Evolutionary conservation across 2,113 vertebrate genomes (phyloP), one percentile per base, ranked within the genome.

Genomic region (Piaya cayana): DNA sequence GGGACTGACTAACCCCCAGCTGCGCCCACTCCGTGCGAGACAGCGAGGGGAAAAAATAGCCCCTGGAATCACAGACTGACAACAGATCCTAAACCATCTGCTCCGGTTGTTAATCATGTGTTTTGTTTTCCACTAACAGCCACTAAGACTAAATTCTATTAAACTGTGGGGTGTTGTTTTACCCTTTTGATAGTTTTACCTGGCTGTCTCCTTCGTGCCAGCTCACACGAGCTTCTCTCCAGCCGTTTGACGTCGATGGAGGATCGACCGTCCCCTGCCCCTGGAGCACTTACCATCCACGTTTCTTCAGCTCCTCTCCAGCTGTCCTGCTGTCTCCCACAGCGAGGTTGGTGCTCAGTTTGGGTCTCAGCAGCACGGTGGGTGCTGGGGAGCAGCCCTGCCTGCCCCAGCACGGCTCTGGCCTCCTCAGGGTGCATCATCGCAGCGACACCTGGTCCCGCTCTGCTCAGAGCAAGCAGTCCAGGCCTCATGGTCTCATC

Each of bases 101-200:
- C 94, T 89, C 93, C 92, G 60, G 93, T 96, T 76, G 88, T 96
- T 96, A 90, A 96, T 97, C 84, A 90, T 92, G 93, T 78, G 86
- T 94, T 92, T 94, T 92, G 92, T 97, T 97, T 97, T 90, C 79
- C 93, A 96, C 96, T 97, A 97, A 97, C 95, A 95, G 74, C 72
- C 82, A 82, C 87, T 93, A 88, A 93, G 92, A 86, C 70, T 94
- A 93, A 94, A 91, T 92, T 92, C 94, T 85, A 97, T 97, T 97
- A 97, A 97, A 97, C 74, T 88, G 80, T 58, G 88, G 95, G 96
- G 93, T 81, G 5, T 12, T 81, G 82, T 97, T 96, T 97, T 86
- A 94, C 94, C 95, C 94, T 95, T 97, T 96, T 96, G 86, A 97
- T 96, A 95, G 84, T 80, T 96, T 39, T 60, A 81, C 87, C 81